A percentile compares a stretch with the other conserved stretches of the same genome.
Conservation (phyloP, 2,113 vertebrate species). For the Oophaga pumilio region DNA sequence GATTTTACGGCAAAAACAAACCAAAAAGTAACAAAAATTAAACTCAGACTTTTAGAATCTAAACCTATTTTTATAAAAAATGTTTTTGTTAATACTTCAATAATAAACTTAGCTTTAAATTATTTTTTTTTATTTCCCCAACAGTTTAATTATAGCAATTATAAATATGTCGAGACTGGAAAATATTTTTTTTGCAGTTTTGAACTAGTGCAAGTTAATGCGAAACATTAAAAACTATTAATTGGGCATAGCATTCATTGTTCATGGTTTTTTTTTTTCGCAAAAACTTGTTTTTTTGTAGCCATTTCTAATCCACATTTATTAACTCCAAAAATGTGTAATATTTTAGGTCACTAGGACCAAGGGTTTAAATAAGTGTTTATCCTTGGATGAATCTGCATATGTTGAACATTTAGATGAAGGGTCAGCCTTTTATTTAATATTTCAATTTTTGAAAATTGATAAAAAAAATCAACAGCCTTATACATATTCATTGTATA, state of each 20-base stretch:
- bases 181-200: not conserved
- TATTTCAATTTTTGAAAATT: not conserved
- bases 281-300: not conserved
- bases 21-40: not conserved
- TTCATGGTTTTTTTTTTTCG: not conserved
- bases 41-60: not conserved
- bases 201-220: no score
- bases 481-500: not conserved
- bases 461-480: slow-evolving; percentile 5
- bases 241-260: not conserved
- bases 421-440: not conserved
- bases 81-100: not conserved
- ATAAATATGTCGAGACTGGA: not conserved
- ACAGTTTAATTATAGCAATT: no score
- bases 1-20: not conserved
- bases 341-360: not conserved
- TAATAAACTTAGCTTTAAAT: no score
- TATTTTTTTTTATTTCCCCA: no score
- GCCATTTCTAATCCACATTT: not conserved
- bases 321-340: not conserved
- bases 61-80: not conserved
- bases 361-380: not conserved
- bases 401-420: not conserved
- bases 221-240: not conserved
- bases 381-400: not conserved